phyloP scores from a whole-genome alignment of 2,113 vertebrate genomes.

The Felis chaus region DNA sequence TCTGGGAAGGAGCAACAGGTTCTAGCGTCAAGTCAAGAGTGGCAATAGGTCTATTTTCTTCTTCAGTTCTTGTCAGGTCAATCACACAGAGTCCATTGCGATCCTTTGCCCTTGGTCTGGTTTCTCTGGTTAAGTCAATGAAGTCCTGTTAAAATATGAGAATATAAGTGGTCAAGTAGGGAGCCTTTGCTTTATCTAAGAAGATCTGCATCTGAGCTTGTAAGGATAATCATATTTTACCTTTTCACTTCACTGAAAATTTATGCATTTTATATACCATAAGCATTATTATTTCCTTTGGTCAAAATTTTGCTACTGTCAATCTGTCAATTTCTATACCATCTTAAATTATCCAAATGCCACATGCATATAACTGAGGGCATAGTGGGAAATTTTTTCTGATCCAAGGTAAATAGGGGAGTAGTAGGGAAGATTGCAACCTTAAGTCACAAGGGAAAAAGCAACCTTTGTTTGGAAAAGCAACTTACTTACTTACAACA shows the following conservation, averaged over 20 bases:
- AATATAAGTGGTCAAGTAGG: conserved; percentile 29
- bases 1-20: neutral
- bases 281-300: neutral
- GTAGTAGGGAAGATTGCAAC: neutral
- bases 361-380: neutral
- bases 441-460: conserved; percentile 34
- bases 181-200: neutral
- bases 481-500: neutral
- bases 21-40: conserved; percentile 53
- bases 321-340: conserved; percentile 1
- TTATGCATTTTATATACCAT: neutral
- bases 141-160: conserved; percentile 80
- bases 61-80: conserved; percentile 82
- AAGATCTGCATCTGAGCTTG: conserved; percentile 6
- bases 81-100: conserved; percentile 39
- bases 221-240: neutral
- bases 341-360: conserved; percentile 5
- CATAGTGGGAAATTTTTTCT: neutral
- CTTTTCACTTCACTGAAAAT: neutral
- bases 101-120: conserved; percentile 26
- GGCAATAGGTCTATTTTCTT: conserved; percentile 59
- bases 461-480: conserved; percentile 17
- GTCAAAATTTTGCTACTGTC: neutral
- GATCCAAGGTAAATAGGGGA: neutral
- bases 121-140: conserved; percentile 86